These are phyloP conservation scores for Oceanites oceanicus DNA, from an alignment of 2,113 vertebrate genomes.

Conservation along the genomic window DNA sequence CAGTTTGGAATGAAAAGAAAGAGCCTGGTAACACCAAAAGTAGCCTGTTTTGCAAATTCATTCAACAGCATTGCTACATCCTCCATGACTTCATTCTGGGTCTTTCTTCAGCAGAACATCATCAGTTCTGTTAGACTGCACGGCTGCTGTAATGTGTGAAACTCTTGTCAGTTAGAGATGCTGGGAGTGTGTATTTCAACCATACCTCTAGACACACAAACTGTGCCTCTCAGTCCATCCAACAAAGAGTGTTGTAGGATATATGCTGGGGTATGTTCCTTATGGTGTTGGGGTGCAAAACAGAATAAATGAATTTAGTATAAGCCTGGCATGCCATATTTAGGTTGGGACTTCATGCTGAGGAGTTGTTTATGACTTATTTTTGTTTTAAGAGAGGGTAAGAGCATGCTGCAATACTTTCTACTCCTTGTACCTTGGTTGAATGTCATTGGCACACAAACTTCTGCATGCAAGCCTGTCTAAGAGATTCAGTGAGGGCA, in stretches of 20 bases:
- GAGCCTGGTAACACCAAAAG: neutral
- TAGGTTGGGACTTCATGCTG: neutral
- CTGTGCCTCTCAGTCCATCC: neutral
- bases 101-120: neutral
- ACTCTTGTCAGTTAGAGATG: neutral
- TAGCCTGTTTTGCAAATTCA: neutral
- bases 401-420: neutral
- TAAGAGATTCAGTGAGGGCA: neutral
- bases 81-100: neutral
- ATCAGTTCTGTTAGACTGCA: neutral
- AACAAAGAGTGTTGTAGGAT: neutral
- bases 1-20: neutral
- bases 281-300: neutral
- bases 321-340: neutral
- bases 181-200: neutral
- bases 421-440: neutral
- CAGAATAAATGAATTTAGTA: neutral
- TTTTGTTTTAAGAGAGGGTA: neutral
- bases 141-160: neutral
- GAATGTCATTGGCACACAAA: neutral
- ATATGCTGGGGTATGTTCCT: neutral
- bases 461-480: neutral
- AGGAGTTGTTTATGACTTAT: neutral
- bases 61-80: neutral
- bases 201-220: neutral